phyloP scores from a whole-genome alignment of 2,797 vertebrate species.

The Bovichtus diacanthus region DNA sequence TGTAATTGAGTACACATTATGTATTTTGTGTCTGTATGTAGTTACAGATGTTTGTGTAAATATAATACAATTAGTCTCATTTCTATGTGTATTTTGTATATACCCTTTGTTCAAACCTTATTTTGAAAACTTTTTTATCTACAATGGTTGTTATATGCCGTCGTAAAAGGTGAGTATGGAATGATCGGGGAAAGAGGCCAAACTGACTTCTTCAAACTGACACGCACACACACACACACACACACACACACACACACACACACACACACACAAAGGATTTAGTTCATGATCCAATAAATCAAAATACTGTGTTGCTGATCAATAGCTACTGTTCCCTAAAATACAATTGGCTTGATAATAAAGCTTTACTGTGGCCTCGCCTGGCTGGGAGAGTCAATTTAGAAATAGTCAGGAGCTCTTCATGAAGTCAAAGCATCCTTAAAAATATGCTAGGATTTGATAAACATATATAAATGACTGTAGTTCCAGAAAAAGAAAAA shows the following conservation, averaged over 20 bases:
- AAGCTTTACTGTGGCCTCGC: slow-evolving; percentile 10
- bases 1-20: no score
- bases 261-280: background rate
- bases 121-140: no score
- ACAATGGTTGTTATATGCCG: no score
- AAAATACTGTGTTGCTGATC: slow-evolving; percentile 40
- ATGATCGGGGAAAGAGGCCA: background rate
- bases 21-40: no score
- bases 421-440: background rate
- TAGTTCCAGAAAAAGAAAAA: background rate
- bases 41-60: no score
- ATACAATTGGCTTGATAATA: slow-evolving; percentile 16
- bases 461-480: background rate
- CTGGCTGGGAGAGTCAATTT: slow-evolving; percentile 1
- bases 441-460: background rate
- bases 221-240: slow-evolving; percentile 20
- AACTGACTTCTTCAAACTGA: background rate
- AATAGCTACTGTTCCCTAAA: slow-evolving; percentile 45
- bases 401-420: background rate
- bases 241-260: slow-evolving; percentile 8
- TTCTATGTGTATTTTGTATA: no score
- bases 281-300: slow-evolving; percentile 39
- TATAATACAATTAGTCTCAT: no score
- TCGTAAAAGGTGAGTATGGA: slow-evolving; percentile 15
- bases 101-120: no score